Percentiles rank a stretch among this genome's conserved stretches.
Conservation (phyloP, 2,113 vertebrate species). For the Oophaga pumilio region DNA sequence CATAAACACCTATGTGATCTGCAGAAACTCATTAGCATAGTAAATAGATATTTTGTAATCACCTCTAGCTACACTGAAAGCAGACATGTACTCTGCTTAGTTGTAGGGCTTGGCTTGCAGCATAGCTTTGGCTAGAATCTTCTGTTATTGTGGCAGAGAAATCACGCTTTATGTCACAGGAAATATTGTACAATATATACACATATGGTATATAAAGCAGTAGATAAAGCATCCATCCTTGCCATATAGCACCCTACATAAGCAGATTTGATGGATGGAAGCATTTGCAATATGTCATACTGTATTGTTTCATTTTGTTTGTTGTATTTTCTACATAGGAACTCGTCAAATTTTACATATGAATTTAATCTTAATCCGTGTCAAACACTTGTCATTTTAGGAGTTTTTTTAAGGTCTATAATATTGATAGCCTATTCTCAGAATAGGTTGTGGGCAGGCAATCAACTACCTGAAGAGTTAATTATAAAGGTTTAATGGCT, state of each 20-base stretch:
- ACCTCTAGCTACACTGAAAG: slow-evolving; percentile 13
- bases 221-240: not conserved
- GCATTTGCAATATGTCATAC: not conserved
- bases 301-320: not conserved
- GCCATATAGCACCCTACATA: not conserved
- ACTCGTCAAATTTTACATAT: too few species aligned
- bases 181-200: not conserved
- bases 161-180: not conserved
- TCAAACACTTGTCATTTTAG: too few species aligned
- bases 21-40: slow-evolving; percentile 38
- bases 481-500: too few species aligned
- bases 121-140: not conserved
- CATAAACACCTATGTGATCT: slow-evolving; percentile 26
- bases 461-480: too few species aligned
- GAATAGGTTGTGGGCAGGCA: too few species aligned
- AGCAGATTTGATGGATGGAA: not conserved
- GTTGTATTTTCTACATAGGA: not conserved
- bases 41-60: slow-evolving; percentile 36
- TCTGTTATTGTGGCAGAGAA: not conserved
- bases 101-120: not conserved
- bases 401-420: too few species aligned
- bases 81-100: not conserved
- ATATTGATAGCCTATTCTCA: too few species aligned
- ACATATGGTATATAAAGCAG: not conserved
- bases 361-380: too few species aligned